Percentiles rank a stretch among this genome's conserved stretches.
Evolutionary conservation across 2,888 invertebrate species (phyloP).

Genomic region (Lypha dubia): DNA sequence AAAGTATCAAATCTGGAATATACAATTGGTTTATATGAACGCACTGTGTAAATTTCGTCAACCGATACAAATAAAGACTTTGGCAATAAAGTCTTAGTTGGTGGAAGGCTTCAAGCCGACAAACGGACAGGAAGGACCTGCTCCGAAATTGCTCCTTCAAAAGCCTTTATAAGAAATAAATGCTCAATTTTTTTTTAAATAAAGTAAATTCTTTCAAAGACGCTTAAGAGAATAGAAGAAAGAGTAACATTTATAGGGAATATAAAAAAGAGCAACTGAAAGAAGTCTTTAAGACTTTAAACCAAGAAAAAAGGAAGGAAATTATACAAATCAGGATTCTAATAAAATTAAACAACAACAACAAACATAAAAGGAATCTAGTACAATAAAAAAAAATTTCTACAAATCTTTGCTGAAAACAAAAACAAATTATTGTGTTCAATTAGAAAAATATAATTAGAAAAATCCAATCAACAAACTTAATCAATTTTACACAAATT

Average conservation of each 20-base stretch:
- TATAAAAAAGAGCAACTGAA: conserved; percentile 9
- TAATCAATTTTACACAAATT: conserved; percentile 27
- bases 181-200: conserved; percentile 40
- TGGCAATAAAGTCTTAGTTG: conserved; percentile 1
- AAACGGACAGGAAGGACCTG: neutral
- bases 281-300: conserved; percentile 18
- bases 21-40: conserved; percentile 22
- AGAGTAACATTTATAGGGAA: neutral
- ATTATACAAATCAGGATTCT: conserved; percentile 8
- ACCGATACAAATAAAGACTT: neutral
- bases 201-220: conserved; percentile 26
- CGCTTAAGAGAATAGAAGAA: conserved; percentile 11
- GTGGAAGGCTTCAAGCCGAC: conserved; percentile 16
- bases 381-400: conserved; percentile 65
- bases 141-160: conserved; percentile 10
- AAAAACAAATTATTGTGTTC: conserved; percentile 69
- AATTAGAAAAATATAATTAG: conserved; percentile 56
- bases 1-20: conserved; percentile 14
- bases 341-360: neutral
- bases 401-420: conserved; percentile 72
- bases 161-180: neutral
- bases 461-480: conserved; percentile 32
- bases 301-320: conserved; percentile 6
- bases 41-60: conserved; percentile 31
- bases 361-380: conserved; percentile 30